Evolutionary conservation across 2,113 vertebrate genomes (phyloP), one percentile per base, ranked within the genome.

Genomic region (Xiphophorus maculatus): DNA sequence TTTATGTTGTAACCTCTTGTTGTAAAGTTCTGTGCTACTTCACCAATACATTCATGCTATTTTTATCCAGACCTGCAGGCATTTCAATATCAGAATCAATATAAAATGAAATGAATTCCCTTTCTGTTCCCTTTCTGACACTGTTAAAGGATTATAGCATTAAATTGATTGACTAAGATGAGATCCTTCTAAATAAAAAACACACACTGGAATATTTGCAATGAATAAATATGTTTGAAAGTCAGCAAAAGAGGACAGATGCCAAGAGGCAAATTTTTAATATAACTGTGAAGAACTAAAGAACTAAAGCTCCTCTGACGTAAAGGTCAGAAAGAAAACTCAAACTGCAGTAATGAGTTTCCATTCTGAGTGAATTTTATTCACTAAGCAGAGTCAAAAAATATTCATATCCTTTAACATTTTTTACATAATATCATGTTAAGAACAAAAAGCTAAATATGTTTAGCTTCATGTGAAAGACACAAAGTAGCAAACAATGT

Each of bases 261-360:
- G 13, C 28, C 64, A 81, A 84, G 74, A 82, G 77, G 33, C 66
- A 73, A 81, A 76, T 42, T 67, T 8, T 30, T 35, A 76, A 83
- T 33, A 81, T 84, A 81, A 66, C 61, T 28, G 11, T 76, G 64
- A 33, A 28, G 33, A 77, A 81, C 29, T 65, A 58, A 33, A 28
- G 33, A 77, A 81, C 29, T 65, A 58, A 70, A 80, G 79, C 32
- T 27, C n/a, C 60, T 73, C 63, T 29, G 63, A 60, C 28, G 35
- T 77, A 75, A 87, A 86, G 83, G 83, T 89, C 75, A 77, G 61
- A n/a, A 33, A 77, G 66, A 63, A 71, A 67, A 75, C 84, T 61
- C 73, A 54, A 54, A 54, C 5, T 54, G 48, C 4, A 22, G 29
- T 35, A 32, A 68, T 58, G 32, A 37, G 13, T 66, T 42, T 40